Percentiles rank a stretch among this genome's conserved stretches.
Evolutionary conservation across 2,113 vertebrate species (phyloP).

Genomic region (Microtus pennsylvanicus): DNA sequence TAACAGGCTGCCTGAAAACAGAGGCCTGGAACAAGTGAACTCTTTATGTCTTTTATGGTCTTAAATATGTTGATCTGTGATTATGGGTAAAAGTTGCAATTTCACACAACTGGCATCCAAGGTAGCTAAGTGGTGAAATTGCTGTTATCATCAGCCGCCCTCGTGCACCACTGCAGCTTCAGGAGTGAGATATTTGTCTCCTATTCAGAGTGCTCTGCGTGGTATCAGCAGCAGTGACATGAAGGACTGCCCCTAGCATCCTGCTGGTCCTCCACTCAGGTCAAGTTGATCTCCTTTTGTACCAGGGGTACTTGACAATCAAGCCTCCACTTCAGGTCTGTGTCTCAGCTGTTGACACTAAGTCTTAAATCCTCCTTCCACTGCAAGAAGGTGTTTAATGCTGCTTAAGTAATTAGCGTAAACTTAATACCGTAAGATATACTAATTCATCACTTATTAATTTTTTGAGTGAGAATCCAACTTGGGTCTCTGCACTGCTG

Average conservation of each 20-base stretch:
- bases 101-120: not conserved
- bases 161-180: too few species aligned
- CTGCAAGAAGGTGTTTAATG: not conserved
- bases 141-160: not conserved
- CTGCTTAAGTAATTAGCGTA: not conserved
- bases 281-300: not conserved
- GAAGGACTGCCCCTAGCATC: not conserved
- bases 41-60: not conserved
- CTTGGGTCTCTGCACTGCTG: not conserved
- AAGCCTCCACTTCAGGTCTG: not conserved
- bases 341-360: not conserved
- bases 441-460: not conserved
- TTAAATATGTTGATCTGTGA: not conserved
- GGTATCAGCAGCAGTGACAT: too few species aligned
- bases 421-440: not conserved
- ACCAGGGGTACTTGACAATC: not conserved
- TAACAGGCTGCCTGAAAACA: not conserved
- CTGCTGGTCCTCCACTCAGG: not conserved
- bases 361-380: not conserved
- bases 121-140: not conserved
- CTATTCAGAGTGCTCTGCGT: not conserved
- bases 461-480: not conserved
- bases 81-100: not conserved
- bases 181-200: fast-evolving
- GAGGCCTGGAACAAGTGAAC: not conserved